Evolutionary conservation across 2,113 vertebrate species (phyloP), one percentile per base, ranked within the genome.

Genomic region (Orycteropus afer): DNA sequence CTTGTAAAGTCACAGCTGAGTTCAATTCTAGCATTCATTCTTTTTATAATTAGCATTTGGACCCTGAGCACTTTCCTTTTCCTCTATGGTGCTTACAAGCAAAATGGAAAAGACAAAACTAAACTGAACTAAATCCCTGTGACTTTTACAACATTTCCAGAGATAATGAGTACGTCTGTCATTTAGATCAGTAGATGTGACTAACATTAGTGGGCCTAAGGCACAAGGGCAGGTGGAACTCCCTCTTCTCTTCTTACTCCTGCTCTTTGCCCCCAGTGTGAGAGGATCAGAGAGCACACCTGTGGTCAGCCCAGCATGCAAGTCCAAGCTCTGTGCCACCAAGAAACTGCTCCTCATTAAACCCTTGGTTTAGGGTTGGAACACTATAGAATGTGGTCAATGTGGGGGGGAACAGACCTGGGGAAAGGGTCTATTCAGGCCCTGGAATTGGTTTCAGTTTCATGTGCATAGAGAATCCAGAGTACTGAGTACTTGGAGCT

Each of bases 1-100:
- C 34, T 20, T 77, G 5, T 37, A 77, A 69, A 77, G 11, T 84
- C 51, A 87, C 32, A 32, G 74, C 3, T 6, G 67, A 27, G 53
- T 89, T 86, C 53, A 96, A 94, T 42, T 97, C n/a, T 45, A 71
- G 29, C 42, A 51, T 94, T 93, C 11, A 45, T 78, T 93, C n/a
- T 63, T 86, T 96, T 94, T 87, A 12, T 93, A 78, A 87, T 80
- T 90, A 83, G 13, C 69, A 57, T 85, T 57, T 89, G 85, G 23
- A 87, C 25, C 25, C 25, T 73, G 42, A 78, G n/a, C 76, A 0
- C 22, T 81, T 95, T 77, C 7, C 32, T 51, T 55, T 65, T 34
- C 29, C 9, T 87, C 73, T 73, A 25, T 55, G 32, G n/a, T 89
- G 20, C 40, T 86, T 92, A 81, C 78, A 94, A 94, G 88, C 83